phyloP scores from a whole-genome alignment of 2,113 vertebrate species.

The Ochotona princeps region DNA sequence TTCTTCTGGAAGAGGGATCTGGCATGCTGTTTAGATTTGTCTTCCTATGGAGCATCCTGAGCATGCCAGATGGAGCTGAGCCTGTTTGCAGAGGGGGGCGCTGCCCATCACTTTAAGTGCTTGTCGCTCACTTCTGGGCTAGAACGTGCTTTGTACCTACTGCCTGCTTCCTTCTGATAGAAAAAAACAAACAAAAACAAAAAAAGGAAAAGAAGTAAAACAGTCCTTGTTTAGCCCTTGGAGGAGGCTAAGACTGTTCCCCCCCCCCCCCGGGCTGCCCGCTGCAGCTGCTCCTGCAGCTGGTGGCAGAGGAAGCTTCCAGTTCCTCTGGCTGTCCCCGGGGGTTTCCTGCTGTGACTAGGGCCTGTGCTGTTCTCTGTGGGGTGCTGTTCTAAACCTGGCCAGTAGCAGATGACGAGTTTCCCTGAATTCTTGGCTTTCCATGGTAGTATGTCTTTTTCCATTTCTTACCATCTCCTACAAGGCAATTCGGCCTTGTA shows the following conservation, averaged over 20 bases:
- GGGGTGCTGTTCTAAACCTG: constrained; percentile 56
- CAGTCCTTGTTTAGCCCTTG: background rate
- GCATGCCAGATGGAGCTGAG: background rate
- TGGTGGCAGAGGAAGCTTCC: constrained; percentile 64
- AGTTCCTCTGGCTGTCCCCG: constrained; percentile 36
- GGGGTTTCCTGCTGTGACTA: constrained; percentile 59
- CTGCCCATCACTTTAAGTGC: background rate
- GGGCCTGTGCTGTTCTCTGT: background rate
- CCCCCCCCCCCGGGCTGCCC: background rate
- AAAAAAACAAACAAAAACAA: constrained; percentile 39
- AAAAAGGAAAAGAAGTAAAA: background rate
- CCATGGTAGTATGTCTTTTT: constrained; percentile 48
- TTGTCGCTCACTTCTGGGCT: constrained; percentile 25
- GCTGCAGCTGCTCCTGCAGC: constrained; percentile 66
- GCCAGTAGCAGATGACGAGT: constrained; percentile 23
- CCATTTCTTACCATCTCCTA: background rate
- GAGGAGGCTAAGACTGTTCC: constrained; percentile 1
- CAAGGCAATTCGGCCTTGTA: background rate
- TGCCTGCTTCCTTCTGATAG: constrained; percentile 44
- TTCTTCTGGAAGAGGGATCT: constrained; percentile 26
- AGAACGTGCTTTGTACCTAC: constrained; percentile 19
- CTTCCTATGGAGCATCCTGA: constrained; percentile 37
- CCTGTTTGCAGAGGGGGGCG: constrained; percentile 32
- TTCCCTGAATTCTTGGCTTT: constrained; percentile 72
- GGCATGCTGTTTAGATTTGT: constrained; percentile 40